These are phyloP conservation scores for Neoascia interrupta DNA, from an alignment of 2,888 invertebrate genomes.

Conservation along the genomic window DNA sequence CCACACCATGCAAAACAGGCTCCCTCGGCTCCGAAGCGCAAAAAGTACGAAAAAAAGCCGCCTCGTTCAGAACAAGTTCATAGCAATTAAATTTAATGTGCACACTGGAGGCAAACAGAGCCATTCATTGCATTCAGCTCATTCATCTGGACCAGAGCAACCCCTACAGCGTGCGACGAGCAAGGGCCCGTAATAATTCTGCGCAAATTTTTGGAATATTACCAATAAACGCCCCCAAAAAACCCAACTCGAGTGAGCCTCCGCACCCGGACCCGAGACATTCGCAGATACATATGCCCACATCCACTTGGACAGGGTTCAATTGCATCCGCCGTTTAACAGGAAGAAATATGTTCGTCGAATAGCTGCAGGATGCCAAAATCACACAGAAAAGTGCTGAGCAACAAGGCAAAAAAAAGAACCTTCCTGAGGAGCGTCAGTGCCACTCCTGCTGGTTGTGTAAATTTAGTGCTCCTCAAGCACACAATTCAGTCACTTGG, in stretches of 20 bases:
- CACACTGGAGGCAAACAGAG: conserved; percentile 52
- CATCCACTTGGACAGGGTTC: conserved; percentile 63
- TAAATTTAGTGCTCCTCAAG: conserved; percentile 57
- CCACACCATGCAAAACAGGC: conserved; percentile 42
- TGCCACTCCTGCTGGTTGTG: conserved; percentile 53
- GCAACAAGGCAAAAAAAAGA: conserved; percentile 1
- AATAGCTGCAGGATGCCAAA: conserved; percentile 61
- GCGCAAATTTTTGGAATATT: conserved; percentile 65
- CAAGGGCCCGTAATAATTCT: conserved; percentile 50
- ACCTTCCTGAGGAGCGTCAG: conserved; percentile 28
- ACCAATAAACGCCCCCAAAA: conserved; percentile 68
- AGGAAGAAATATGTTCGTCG: conserved; percentile 65
- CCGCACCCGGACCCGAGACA: conserved; percentile 15
- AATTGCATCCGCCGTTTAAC: conserved; percentile 65
- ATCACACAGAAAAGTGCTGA: conserved; percentile 21
- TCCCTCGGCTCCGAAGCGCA: background rate
- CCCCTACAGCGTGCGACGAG: conserved; percentile 16
- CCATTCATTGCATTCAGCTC: conserved; percentile 63
- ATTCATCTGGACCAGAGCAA: conserved; percentile 59
- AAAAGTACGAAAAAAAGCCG: too few species aligned
- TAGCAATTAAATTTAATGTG: conserved; percentile 69
- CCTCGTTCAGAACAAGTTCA: conserved; percentile 68
- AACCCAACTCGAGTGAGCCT: conserved; percentile 16
- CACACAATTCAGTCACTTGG: conserved; percentile 52
- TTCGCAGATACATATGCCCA: conserved; percentile 39